Evolutionary conservation across 2,888 invertebrate genomes (phyloP), one percentile per base, ranked within the genome.

Genomic region (Synanthedon tipuliformis): DNA sequence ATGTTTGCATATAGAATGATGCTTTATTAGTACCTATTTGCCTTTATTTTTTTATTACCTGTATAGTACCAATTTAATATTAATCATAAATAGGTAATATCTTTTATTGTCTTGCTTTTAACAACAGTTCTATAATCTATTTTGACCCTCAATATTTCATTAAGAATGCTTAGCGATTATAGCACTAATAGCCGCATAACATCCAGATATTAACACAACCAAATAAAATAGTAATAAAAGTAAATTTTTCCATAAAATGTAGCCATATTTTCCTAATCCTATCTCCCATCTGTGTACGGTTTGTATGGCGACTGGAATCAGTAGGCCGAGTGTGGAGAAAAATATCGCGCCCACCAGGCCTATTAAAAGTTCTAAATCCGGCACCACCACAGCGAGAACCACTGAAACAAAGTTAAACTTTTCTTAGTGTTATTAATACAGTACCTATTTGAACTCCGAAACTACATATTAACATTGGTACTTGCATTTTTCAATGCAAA

Each of bases 281-380:
- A 89, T 78, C 12, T 93, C 92, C 92, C 92, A 93, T 55, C 88
- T 84, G 59, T 92, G 89, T 8, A 94, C 89, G 0, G 91, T 92
- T 67, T 95, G 93, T 3, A 94, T 89, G 13, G 93, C 80, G 0
- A 93, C 90, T 15, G 95, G 94, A 48, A 93, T 91, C 51, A 92
- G 86, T 12, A 95, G 88, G 1, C 97, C 96, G 52, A 92, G 83
- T 10, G 91, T 90, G 4, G 93, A 92, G 66, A 92, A 91, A 65
- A 92, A 92, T 8, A 92, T 89, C 3, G 97, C 93, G 1, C 97
- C 97, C 0, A 97, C 95, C 48, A 98, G 83, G 5, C 95, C 93
- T 58, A 98, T 97, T 57, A 97, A 92, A 0, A 95, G 90, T 55
- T 94, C 95, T 54, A 97, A 78, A 62, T 95, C 90, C 3, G 96